Base-by-base conservation (phyloP, 2,113 vertebrate species). In the Dicrurus megarhynchus region DNA sequence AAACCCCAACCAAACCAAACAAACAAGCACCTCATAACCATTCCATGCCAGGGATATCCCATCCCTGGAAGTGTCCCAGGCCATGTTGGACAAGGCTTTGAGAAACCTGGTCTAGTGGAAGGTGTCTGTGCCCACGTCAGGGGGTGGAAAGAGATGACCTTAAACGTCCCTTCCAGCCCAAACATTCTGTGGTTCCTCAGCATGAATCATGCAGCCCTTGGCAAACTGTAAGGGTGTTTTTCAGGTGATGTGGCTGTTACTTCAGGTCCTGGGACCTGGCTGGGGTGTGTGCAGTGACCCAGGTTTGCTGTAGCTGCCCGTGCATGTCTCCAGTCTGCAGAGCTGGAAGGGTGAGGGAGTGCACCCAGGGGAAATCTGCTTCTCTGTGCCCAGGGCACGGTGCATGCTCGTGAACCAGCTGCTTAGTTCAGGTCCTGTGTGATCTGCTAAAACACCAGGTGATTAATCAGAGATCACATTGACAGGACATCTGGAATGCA, bases 401-500 rank as follows among this genome's bases (percentile, higher is more conserved):
- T 42, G 1, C 2, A 0, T 16, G 59, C 10, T 23, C 2, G 1
- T 3, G 32, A 63, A 5, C 2, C 80, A 71, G 22, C 27, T 61
- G 15, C 37, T 78, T 16, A n/a, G 56, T 27, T 68, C 80, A 79
- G 49, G 67, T 47, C 57, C 35, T 39, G 42, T 20, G 12, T 5
- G 26, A 59, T 23, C 67, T 73, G 50, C 65, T 63, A 55, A 37
- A 70, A 21, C 35, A 88, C 5, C 20, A n/a, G 26, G 50, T 1
- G 2, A 20, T 60, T 52, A 42, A 53, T 67, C 33, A 56, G 56
- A 61, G n/a, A 37, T 56, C 55, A 53, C 10, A 9, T 4, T 0
- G 0, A 16, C 7, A 27, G 52, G 41, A 47, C 1, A 1, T 27
- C 39, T 30, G 50, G 19, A 49, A 16, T 11, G 11, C 13, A 42